Percentiles rank a stretch among this genome's conserved stretches.
These are phyloP conservation scores for Pristis pectinata DNA, from an alignment of 2,797 vertebrate genomes.

Conservation along the genomic window DNA sequence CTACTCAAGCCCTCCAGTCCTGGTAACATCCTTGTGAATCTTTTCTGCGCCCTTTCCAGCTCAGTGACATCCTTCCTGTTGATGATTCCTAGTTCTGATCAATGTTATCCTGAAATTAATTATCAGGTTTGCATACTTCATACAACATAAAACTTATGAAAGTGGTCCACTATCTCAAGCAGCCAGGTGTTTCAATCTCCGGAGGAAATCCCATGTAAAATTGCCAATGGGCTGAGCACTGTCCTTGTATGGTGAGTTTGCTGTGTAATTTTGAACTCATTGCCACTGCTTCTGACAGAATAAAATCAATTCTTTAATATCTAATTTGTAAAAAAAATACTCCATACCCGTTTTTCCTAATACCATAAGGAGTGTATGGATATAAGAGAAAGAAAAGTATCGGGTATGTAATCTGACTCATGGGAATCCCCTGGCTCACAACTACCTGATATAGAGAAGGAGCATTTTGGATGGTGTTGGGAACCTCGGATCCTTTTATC, in stretches of 20 bases:
- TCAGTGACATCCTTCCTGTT: too few species aligned
- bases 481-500: too few species aligned
- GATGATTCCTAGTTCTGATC: neutral
- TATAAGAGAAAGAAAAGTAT: neutral
- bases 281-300: neutral
- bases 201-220: neutral
- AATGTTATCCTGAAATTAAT: neutral
- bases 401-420: neutral
- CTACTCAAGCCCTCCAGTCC: too few species aligned
- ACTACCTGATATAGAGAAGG: too few species aligned
- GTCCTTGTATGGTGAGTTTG: neutral
- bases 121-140: neutral
- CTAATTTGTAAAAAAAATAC: neutral
- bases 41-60: too few species aligned
- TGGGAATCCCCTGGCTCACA: too few species aligned
- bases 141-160: neutral
- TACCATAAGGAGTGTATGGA: neutral
- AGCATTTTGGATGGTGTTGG: too few species aligned
- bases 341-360: too few species aligned
- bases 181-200: neutral
- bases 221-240: neutral
- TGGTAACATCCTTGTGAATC: too few species aligned
- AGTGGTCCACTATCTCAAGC: neutral
- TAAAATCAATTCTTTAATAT: neutral
- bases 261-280: neutral